These are phyloP conservation scores for Coelopa pilipes DNA, from an alignment of 2,888 invertebrate genomes.

Conservation along the genomic window DNA sequence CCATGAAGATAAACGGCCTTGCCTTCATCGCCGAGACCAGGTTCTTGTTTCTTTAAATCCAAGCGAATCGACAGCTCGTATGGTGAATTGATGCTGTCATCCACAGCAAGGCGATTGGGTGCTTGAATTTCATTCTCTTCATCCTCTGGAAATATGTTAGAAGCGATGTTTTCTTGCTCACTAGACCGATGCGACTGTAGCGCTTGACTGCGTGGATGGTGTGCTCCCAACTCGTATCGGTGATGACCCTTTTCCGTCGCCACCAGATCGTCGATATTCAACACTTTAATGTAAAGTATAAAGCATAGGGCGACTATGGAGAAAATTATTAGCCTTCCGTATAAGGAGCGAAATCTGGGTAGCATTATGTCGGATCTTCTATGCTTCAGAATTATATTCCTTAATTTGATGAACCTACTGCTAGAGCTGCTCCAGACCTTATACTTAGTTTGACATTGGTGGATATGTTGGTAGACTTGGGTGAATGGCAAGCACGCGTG, in stretches of 20 bases:
- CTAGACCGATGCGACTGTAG: slow-evolving; percentile 1
- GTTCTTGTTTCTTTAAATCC: slow-evolving; percentile 75
- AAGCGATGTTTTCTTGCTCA: slow-evolving; percentile 17
- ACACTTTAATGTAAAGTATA: slow-evolving; percentile 61
- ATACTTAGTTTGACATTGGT: neutral
- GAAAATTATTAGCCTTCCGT: slow-evolving; percentile 63
- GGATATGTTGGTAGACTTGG: neutral
- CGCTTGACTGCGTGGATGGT: slow-evolving; percentile 39
- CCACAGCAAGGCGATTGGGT: slow-evolving; percentile 28
- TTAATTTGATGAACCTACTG: no score
- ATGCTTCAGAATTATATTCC: neutral
- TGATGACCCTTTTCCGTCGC: slow-evolving; percentile 11
- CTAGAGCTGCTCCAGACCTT: no score
- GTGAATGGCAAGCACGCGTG: neutral
- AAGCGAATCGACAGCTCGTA: slow-evolving; percentile 68
- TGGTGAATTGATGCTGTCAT: slow-evolving; percentile 47
- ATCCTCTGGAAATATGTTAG: slow-evolving; percentile 17
- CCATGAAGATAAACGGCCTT: slow-evolving; percentile 75
- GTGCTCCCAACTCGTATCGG: neutral
- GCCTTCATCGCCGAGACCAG: slow-evolving; percentile 79
- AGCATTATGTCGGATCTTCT: slow-evolving; percentile 54
- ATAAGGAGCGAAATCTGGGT: slow-evolving; percentile 65
- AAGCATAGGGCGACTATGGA: slow-evolving; percentile 60
- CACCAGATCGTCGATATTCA: slow-evolving; percentile 45
- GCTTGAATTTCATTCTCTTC: slow-evolving; percentile 52